Percentiles rank a stretch among this genome's conserved stretches.
Conservation (phyloP, 2,888 invertebrate genomes). For the Lithophane ornitopus region DNA sequence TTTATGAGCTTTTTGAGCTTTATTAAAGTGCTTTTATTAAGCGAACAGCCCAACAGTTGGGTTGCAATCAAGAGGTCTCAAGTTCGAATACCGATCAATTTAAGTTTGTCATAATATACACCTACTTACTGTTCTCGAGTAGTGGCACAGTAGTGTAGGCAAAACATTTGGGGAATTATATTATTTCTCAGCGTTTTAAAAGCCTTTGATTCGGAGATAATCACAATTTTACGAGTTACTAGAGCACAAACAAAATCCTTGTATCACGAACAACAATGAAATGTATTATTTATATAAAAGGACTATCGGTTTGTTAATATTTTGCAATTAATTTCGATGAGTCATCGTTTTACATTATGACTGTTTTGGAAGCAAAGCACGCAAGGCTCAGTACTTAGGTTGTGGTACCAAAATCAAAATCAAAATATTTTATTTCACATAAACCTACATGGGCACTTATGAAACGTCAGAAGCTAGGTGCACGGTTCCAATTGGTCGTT, state of each 20-base stretch:
- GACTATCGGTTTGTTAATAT: background rate
- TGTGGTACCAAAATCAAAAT: no score
- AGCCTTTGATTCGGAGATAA: constrained; percentile 9
- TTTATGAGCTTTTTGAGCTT: background rate
- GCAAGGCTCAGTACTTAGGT: background rate
- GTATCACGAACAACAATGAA: constrained; percentile 6
- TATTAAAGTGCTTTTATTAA: constrained; percentile 1
- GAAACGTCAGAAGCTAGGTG: no score
- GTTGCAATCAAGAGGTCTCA: background rate
- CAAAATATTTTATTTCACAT: no score
- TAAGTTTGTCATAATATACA: background rate
- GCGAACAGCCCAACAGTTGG: background rate
- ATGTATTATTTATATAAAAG: constrained; percentile 16
- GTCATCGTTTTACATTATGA: constrained; percentile 1
- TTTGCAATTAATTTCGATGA: constrained; percentile 11
- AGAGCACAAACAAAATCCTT: constrained; percentile 43
- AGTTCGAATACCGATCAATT: background rate
- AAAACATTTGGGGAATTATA: background rate
- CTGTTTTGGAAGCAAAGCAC: background rate
- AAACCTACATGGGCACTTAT: no score
- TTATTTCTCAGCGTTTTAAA: background rate
- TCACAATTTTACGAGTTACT: constrained; percentile 10
- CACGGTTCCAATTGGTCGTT: no score
- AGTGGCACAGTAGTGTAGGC: background rate
- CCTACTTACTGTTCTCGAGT: background rate